A percentile compares a stretch with the other conserved stretches of the same genome.
These are phyloP conservation scores for Paramormyrops kingsleyae DNA, from an alignment of 2,113 vertebrate genomes.

Conservation along the genomic window DNA sequence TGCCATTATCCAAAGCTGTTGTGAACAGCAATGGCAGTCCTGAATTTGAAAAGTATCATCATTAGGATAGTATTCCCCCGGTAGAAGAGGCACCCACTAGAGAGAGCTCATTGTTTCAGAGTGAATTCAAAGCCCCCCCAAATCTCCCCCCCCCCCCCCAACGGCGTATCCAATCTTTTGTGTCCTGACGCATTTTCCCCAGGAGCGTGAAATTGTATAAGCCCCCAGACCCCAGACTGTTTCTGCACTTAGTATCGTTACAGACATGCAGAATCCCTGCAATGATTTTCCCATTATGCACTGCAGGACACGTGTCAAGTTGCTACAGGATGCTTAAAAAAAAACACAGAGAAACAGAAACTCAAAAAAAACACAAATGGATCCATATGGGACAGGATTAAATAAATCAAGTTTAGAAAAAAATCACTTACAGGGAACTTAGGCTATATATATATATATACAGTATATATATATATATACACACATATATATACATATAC, in stretches of 20 bases:
- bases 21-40: background rate
- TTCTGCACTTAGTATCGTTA: constrained; percentile 5
- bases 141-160: background rate
- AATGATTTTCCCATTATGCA: background rate
- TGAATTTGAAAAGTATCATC: background rate
- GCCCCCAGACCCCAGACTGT: constrained; percentile 9
- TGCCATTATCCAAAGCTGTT: background rate
- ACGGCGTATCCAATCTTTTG: background rate
- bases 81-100: background rate
- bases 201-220: constrained; percentile 14
- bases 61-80: background rate
- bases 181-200: constrained; percentile 4
- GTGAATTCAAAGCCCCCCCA: background rate
- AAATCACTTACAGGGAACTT: background rate
- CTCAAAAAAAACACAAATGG: background rate
- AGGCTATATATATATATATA: background rate
- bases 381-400: background rate
- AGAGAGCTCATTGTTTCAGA: constrained; percentile 1
- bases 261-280: background rate
- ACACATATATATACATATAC: background rate
- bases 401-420: background rate
- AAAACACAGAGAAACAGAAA: background rate
- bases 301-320: background rate
- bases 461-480: background rate
- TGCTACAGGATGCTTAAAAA: background rate